Percentiles rank a stretch among this genome's conserved stretches.
These are phyloP conservation scores for Manis javanica DNA, from an alignment of 2,797 vertebrate genomes.

Conservation along the genomic window DNA sequence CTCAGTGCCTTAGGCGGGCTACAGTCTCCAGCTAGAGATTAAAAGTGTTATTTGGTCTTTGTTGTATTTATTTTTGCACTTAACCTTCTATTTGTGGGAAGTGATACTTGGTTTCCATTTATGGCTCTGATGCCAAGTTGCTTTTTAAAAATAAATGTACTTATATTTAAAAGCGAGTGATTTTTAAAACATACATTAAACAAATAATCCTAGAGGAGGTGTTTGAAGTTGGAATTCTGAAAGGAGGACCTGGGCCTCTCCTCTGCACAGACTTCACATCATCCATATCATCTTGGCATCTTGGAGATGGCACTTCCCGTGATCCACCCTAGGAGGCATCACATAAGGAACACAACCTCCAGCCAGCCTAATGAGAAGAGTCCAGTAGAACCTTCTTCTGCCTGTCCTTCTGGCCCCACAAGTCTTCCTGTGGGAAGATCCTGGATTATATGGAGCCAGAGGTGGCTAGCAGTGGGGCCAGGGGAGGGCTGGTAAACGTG, in stretches of 20 bases:
- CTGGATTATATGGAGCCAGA: neutral
- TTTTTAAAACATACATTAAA: conserved; percentile 21
- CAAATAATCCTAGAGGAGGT: neutral
- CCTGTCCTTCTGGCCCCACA: neutral
- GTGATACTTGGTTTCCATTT: conserved; percentile 69
- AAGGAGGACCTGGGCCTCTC: neutral
- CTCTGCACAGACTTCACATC: neutral
- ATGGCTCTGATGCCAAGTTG: conserved; percentile 61
- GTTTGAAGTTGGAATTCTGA: neutral
- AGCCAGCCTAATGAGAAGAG: fast-evolving
- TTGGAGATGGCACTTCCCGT: fast-evolving
- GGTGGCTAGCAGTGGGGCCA: fast-evolving
- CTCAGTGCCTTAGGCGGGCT: neutral
- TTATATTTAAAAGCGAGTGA: conserved; percentile 60
- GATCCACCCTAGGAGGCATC: neutral
- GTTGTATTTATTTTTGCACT: conserved; percentile 66
- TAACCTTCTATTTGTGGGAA: conserved; percentile 66
- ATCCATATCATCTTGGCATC: fast-evolving
- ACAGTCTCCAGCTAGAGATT: neutral
- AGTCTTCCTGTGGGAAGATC: neutral
- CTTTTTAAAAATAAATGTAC: conserved; percentile 37
- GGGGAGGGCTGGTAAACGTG: too few relatives aligned
- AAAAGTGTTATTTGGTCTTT: conserved; percentile 48
- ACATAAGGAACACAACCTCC: neutral
- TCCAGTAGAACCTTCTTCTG: neutral